Evolutionary conservation across 1,140 invertebrate genomes (phyloP).

Genomic region (Brachystomella parvula): DNA sequence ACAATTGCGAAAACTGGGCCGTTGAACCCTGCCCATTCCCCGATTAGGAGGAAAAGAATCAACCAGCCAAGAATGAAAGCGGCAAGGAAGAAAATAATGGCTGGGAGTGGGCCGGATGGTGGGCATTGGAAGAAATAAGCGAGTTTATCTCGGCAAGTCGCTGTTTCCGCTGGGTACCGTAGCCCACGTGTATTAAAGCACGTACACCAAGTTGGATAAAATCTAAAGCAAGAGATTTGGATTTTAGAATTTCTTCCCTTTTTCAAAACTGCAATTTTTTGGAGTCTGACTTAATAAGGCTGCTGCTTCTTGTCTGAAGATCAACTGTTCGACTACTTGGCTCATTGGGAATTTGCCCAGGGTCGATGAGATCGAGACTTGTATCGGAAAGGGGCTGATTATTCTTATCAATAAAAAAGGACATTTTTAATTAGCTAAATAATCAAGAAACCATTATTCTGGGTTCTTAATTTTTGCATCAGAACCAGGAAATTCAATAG

Average conservation of each 20-base stretch:
- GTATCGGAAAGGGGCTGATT: not conserved
- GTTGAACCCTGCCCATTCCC: not conserved
- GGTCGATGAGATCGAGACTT: not conserved
- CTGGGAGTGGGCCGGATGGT: slow-evolving; percentile 13
- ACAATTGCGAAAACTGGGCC: slow-evolving; percentile 24
- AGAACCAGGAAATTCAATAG: no score
- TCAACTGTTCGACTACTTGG: no score
- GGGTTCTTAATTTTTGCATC: no score
- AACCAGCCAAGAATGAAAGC: not conserved
- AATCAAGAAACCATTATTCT: not conserved
- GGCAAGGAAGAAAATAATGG: slow-evolving; percentile 16
- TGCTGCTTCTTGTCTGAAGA: slow-evolving; percentile 14
- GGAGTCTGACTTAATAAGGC: slow-evolving; percentile 12
- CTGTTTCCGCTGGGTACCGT: not conserved
- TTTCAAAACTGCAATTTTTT: not conserved
- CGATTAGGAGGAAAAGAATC: slow-evolving; percentile 13
- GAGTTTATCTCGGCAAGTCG: not conserved
- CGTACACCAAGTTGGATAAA: slow-evolving; percentile 30
- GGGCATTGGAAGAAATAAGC: slow-evolving; percentile 11
- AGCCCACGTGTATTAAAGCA: slow-evolving; percentile 4
- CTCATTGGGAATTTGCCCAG: not conserved
- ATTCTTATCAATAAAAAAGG: slow-evolving; percentile 4
- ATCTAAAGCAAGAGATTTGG: slow-evolving; percentile 6
- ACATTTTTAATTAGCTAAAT: not conserved
- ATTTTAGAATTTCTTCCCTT: not conserved